Percentiles rank a stretch among this genome's conserved stretches.
These are phyloP conservation scores for Anguilla japonica DNA, from an alignment of 2,113 vertebrate genomes.

Conservation along the genomic window DNA sequence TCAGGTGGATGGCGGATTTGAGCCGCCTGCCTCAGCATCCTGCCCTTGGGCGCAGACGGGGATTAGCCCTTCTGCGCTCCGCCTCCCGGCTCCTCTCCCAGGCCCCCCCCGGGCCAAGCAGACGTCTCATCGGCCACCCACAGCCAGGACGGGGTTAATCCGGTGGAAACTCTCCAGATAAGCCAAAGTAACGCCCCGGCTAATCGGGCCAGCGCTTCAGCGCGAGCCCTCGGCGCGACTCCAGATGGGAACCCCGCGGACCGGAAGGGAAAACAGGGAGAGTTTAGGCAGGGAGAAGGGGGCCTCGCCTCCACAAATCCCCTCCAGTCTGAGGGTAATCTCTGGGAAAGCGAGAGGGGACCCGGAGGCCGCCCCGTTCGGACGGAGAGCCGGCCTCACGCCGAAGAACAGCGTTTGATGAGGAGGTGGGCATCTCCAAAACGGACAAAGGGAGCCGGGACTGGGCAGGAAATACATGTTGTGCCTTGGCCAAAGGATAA, in stretches of 20 bases:
- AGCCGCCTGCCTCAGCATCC: slow-evolving; percentile 12
- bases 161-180: slow-evolving; percentile 2
- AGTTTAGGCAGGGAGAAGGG: neutral
- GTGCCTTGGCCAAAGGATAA: neutral
- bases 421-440: neutral
- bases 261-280: neutral
- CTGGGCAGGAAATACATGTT: neutral
- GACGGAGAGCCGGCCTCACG: neutral
- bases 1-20: slow-evolving; percentile 56
- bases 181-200: slow-evolving; percentile 11
- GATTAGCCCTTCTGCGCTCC: slow-evolving; percentile 52
- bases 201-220: slow-evolving; percentile 1
- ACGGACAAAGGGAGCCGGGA: neutral
- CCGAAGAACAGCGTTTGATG: neutral
- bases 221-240: neutral
- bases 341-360: neutral
- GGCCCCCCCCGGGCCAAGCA: slow-evolving; percentile 31
- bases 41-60: slow-evolving; percentile 46
- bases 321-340: neutral
- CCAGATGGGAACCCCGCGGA: neutral
- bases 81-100: slow-evolving; percentile 45
- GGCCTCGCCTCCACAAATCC: neutral
- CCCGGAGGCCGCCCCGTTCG: neutral
- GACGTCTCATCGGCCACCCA: slow-evolving; percentile 48
- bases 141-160: slow-evolving; percentile 42